Percentiles rank a stretch among this genome's conserved stretches.
phyloP scores from a whole-genome alignment of 2,797 vertebrate species.

The Intellagama lesueurii region DNA sequence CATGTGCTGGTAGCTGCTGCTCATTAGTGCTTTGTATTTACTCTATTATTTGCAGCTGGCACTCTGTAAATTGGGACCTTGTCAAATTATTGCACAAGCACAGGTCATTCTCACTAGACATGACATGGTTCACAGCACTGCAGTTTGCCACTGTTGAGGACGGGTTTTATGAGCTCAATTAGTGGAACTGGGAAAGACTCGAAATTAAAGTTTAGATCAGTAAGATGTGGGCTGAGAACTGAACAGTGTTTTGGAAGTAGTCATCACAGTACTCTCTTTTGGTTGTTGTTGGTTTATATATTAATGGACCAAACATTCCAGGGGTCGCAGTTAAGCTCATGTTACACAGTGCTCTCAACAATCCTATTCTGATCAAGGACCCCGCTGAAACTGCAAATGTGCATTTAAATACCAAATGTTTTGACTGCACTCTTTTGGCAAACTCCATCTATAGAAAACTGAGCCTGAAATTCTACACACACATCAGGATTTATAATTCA shows the following conservation, averaged over 20 bases:
- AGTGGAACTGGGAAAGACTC: constrained; percentile 43
- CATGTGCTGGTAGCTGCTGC: constrained; percentile 38
- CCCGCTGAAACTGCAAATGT: background rate
- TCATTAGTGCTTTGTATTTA: constrained; percentile 62
- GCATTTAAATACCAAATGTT: constrained; percentile 24
- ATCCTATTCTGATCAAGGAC: background rate
- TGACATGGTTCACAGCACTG: constrained; percentile 44
- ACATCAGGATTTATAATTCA: background rate
- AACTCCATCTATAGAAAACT: background rate
- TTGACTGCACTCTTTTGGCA: background rate
- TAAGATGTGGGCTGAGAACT: constrained; percentile 23
- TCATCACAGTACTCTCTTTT: background rate
- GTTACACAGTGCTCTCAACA: background rate
- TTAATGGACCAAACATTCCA: constrained; percentile 34
- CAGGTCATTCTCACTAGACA: constrained; percentile 42
- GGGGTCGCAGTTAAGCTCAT: background rate
- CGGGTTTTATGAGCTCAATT: constrained; percentile 56
- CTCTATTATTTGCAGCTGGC: constrained; percentile 50
- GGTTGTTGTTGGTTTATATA: background rate
- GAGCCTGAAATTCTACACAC: background rate
- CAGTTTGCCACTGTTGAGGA: constrained; percentile 27
- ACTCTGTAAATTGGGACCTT: constrained; percentile 56
- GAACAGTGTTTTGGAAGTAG: constrained; percentile 20
- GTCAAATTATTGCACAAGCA: constrained; percentile 52
- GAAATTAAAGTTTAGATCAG: constrained; percentile 29